phyloP scores from a whole-genome alignment of 2,113 vertebrate genomes.

The Steatornis caripensis region DNA sequence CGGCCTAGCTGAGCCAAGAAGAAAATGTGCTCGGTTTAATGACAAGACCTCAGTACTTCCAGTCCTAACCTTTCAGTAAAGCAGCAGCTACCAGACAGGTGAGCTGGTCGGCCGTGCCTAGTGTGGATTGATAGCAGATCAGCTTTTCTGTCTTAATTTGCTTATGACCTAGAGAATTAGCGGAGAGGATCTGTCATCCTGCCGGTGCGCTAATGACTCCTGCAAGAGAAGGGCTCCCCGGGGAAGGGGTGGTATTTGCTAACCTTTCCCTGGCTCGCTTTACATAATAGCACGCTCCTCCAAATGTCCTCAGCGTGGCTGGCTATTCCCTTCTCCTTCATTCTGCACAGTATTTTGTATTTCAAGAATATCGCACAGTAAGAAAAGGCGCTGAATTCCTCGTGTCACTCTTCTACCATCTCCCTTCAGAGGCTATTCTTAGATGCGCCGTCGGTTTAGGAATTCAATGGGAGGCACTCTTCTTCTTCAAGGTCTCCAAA shows the following conservation, averaged over 20 bases:
- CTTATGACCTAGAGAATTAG: slow-evolving; percentile 30
- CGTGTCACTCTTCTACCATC: background rate
- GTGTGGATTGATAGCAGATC: background rate
- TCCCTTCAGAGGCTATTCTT: slow-evolving; percentile 42
- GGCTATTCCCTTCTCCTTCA: background rate
- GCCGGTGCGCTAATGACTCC: background rate
- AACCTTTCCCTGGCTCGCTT: slow-evolving; percentile 1
- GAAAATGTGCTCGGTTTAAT: background rate
- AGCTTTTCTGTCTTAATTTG: slow-evolving; percentile 43
- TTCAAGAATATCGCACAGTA: background rate
- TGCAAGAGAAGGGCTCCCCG: slow-evolving; percentile 2
- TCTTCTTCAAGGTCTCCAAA: slow-evolving; percentile 43
- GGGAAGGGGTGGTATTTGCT: slow-evolving; percentile 36
- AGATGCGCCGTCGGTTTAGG: background rate
- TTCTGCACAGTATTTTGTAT: background rate
- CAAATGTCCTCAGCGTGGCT: background rate
- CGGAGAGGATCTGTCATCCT: background rate
- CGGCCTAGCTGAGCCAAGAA: background rate
- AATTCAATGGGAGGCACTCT: slow-evolving; percentile 29
- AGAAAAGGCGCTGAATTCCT: background rate
- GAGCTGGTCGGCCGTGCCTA: background rate
- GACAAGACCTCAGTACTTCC: background rate
- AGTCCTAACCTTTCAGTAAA: background rate
- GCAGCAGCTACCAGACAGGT: background rate
- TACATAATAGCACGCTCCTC: slow-evolving; percentile 22